Evolutionary conservation across 37 sponge, comb jelly and placozoan species (phyloP), one percentile per base, ranked within the genome.

Genomic region (Aphrocallistes beatrix): DNA sequence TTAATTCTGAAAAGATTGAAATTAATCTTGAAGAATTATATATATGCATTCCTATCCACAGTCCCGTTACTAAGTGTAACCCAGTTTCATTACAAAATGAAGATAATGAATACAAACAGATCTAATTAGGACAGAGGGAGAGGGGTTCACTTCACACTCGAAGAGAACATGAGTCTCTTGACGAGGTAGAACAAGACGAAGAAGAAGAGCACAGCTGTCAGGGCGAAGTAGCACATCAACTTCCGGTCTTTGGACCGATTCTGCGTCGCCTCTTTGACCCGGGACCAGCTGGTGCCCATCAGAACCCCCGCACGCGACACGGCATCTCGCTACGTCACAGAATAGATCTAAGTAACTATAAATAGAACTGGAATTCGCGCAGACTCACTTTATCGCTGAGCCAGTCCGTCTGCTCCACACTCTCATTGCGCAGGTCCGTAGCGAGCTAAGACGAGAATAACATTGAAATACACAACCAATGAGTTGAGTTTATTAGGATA

Each of bases 211-310:
- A 60, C 75, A 60, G 28, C 75, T 6, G 28, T 30, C 1, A 60
- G 10, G 34, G 75, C 75, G n/a, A 60, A 60, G 34, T 60, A 60
- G 34, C 75, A 60, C 10, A 60, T 13, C 8, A 60, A 30, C 21
- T 60, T 60, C n/a, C 75, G 10, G 21, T 60, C 34, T 32, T 60
- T 60, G 10, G 75, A 60, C 28, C 28, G 3, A 13, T 60, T 60
- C 21, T 60, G 75, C 3, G 75, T 60, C 34, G 21, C 75, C 6
- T 60, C 75, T 60, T 60, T 60, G 75, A 60, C 17, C 8, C 75
- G 75, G 34, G 75, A 60, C 75, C 75, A 60, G 75, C 75, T 60
- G 75, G 3, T 60, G 3, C 75, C 75, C 75, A 60, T 60, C 21
- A 60, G 34, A 32, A 28, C n/a, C 1, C n/a, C 75, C 8, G 75